Base-by-base conservation (phyloP, 2,888 invertebrate species). In the Drosophila mayaguana region DNA sequence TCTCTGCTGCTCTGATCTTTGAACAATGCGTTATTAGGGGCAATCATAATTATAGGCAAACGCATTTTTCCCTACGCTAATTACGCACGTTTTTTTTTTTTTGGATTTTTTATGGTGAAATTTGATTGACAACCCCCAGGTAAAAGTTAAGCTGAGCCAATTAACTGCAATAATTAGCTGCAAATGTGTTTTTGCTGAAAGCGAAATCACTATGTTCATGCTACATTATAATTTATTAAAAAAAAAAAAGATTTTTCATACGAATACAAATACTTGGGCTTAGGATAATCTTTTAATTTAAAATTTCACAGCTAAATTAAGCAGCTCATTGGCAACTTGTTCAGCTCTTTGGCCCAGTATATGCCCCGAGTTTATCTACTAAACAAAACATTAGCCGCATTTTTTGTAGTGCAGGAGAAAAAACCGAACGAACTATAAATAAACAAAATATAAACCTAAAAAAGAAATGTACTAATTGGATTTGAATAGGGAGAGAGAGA, bases 1-100 rank as follows among this genome's bases (percentile, higher is more conserved):
- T 45, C 12, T 48, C 32, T 28, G 32, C 61, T 25, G 46, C 22
- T n/a, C 16, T 34, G 8, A 1, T 42, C 40, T 38, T 12, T 20
- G 36, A 50, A 81, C 72, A 75, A 80, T 71, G 62, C 69, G 60
- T 63, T 63, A 70, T 71, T 78, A 69, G 51, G 62, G 60, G 70
- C 80, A 71, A 69, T 78, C 80, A 87, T 83, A 83, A 83, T 83
- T 83, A 84, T 81, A 80, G 83, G 57, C 81, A 83, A 79, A 59
- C 22, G 28, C 4, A 43, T 46, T 64, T 56, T 73, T 56, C 68
- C 74, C 73, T 83, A 65, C 48, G 59, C 65, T 83, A 81, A 87
- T 84, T 83, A 84, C 70, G 50, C 46, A 51, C 56, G 45, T 42
- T 62, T 68, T 82, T 55, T 28, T 8, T 1, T 46, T 59, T 69